These are phyloP conservation scores for Leptobrachium ailaonicum DNA, from an alignment of 2,113 vertebrate species.

Conservation along the genomic window DNA sequence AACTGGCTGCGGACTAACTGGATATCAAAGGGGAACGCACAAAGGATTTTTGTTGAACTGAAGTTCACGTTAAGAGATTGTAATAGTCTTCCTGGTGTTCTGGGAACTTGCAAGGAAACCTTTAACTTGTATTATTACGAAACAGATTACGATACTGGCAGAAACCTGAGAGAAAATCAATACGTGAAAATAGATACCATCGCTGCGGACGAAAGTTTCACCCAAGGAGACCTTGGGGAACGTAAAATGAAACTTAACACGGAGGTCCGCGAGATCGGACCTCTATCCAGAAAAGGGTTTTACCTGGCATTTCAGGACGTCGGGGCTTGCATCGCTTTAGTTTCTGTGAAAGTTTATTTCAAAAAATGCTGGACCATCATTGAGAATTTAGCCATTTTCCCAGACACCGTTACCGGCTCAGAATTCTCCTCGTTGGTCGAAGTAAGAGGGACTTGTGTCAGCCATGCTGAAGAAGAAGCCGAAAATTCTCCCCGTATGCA, in stretches of 20 bases:
- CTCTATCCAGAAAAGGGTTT: conserved; percentile 93
- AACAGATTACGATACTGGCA: conserved; percentile 92
- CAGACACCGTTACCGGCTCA: conserved; percentile 96
- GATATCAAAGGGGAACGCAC: conserved; percentile 95
- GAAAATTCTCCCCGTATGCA: conserved; percentile 98
- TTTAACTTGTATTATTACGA: conserved; percentile 99
- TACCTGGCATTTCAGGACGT: conserved; percentile 99
- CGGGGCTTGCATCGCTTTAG: conserved; percentile 96
- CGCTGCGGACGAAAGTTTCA: conserved; percentile 99
- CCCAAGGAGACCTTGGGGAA: conserved; percentile 97
- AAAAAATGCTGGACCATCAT: conserved; percentile 99
- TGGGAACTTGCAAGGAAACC: conserved; percentile 98
- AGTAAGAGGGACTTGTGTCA: conserved; percentile 92
- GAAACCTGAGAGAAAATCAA: conserved; percentile 94
- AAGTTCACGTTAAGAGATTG: conserved; percentile 99
- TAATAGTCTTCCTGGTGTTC: conserved; percentile 97
- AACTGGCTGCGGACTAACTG: conserved; percentile 99
- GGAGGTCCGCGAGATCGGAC: conserved; percentile 96
- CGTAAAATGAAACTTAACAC: conserved; percentile 99
- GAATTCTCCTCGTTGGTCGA: conserved; percentile 98
- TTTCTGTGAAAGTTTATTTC: conserved; percentile 98
- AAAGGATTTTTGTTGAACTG: conserved; percentile 99
- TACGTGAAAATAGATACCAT: conserved; percentile 99
- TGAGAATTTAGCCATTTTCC: conserved; percentile 97
- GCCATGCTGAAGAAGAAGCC: conserved; percentile 91